A percentile compares a stretch with the other conserved stretches of the same genome.
phyloP scores from a whole-genome alignment of 2,797 vertebrate genomes.

The Chloroceryle amazona region DNA sequence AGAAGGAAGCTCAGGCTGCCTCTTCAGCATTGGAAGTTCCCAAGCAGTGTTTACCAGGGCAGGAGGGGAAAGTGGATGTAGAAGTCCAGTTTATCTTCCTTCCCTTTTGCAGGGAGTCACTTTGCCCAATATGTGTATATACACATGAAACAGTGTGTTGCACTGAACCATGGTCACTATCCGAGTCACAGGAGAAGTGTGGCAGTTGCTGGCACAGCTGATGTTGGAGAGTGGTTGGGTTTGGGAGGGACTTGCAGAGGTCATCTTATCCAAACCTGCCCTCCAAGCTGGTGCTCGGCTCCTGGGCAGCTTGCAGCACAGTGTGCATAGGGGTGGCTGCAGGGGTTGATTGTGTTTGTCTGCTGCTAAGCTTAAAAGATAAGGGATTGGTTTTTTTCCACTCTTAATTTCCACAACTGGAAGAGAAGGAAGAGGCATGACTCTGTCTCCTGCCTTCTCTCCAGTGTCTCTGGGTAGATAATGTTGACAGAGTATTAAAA shows the following conservation, averaged over 20 bases:
- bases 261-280: not conserved
- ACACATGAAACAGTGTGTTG: rapidly evolving
- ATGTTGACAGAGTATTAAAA: not conserved
- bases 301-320: not conserved
- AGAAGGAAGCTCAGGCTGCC: not conserved
- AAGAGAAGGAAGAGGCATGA: not conserved
- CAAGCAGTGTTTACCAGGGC: not conserved
- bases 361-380: not conserved
- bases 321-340: rapidly evolving
- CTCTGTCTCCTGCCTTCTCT: not conserved
- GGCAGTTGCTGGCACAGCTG: not conserved
- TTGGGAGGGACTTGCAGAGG: not conserved
- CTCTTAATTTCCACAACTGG: not conserved
- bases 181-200: not conserved
- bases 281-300: not conserved
- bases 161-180: rapidly evolving
- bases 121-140: rapidly evolving
- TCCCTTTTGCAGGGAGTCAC: rapidly evolving
- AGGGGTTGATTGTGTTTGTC: not conserved
- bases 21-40: not conserved
- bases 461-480: not conserved
- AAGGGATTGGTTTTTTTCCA: not conserved
- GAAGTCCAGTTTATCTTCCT: not conserved
- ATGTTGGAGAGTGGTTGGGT: not conserved
- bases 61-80: not conserved